Conservation (phyloP, 35 echinoderm and acorn worm genomes). For the Apostichopus parvimensis region DNA sequence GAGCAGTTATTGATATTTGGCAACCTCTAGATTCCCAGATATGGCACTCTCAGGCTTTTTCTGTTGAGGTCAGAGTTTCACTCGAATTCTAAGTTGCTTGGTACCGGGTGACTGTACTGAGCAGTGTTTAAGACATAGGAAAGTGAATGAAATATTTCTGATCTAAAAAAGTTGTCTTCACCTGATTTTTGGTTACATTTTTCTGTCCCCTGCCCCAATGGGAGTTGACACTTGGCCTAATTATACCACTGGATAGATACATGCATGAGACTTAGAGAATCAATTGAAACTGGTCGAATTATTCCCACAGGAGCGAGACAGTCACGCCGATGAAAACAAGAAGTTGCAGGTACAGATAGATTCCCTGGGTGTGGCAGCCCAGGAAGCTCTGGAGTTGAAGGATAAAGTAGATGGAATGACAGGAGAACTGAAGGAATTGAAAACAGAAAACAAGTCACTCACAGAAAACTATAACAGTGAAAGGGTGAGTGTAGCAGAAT, state of each 20-base stretch:
- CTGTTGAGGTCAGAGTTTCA: no score
- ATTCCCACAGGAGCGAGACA: conserved; percentile 68
- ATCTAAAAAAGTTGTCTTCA: no score
- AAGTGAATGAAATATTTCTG: no score
- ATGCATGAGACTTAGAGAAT: no score
- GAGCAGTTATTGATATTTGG: no score
- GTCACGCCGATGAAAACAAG: conserved; percentile 65
- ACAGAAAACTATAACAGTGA: conserved; percentile 96
- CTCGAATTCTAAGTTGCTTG: no score
- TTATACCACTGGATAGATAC: no score
- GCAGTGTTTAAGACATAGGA: no score
- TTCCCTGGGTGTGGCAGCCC: conserved; percentile 80
- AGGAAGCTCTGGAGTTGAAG: conserved; percentile 86
- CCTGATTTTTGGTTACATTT: no score
- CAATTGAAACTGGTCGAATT: background rate
- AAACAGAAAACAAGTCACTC: conserved; percentile 69
- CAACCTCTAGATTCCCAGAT: no score
- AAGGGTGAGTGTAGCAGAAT: conserved; percentile 62
- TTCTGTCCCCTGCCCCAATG: background rate
- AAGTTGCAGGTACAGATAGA: conserved; percentile 75
- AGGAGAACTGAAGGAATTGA: conserved; percentile 76
- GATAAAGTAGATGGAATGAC: conserved; percentile 71
- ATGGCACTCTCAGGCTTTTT: no score
- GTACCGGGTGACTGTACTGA: no score
- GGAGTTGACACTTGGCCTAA: background rate